Evolutionary conservation across 1,140 invertebrate species (phyloP).

Genomic region (Nasonia vitripennis): DNA sequence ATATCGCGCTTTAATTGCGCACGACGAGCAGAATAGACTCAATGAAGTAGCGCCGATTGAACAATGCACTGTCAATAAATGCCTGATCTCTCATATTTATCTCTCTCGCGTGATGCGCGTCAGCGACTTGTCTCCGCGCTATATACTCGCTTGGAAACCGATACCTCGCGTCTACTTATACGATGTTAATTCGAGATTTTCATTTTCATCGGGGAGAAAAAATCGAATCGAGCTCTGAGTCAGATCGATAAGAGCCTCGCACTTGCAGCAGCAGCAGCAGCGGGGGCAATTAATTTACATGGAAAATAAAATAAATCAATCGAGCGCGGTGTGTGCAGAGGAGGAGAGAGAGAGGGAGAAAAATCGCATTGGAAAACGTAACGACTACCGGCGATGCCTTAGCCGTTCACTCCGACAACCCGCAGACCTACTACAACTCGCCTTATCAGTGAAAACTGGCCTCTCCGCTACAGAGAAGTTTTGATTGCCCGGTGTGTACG

Average conservation of each 20-base stretch:
- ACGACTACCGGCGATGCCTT: neutral
- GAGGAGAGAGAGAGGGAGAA: neutral
- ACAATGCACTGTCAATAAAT: conserved; percentile 38
- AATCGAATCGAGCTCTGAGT: neutral
- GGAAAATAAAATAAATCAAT: neutral
- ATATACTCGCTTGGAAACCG: no score
- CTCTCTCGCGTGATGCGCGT: neutral
- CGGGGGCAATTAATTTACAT: neutral
- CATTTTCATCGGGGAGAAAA: neutral
- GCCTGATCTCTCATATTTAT: conserved; percentile 18
- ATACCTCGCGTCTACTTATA: neutral
- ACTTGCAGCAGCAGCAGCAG: no score
- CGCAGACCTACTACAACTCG: neutral
- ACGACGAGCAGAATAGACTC: neutral
- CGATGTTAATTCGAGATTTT: no score
- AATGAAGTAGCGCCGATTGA: conserved; percentile 15
- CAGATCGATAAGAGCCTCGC: neutral
- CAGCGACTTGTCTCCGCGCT: neutral
- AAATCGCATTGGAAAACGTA: conserved; percentile 1
- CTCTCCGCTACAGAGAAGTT: conserved; percentile 24
- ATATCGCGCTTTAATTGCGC: neutral
- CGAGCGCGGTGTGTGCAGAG: neutral
- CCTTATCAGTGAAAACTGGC: conserved; percentile 43
- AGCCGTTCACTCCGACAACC: neutral
- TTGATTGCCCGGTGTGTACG: conserved; percentile 5